Evolutionary conservation across 2,888 invertebrate genomes (phyloP).

Genomic region (Andrena bicolor): DNA sequence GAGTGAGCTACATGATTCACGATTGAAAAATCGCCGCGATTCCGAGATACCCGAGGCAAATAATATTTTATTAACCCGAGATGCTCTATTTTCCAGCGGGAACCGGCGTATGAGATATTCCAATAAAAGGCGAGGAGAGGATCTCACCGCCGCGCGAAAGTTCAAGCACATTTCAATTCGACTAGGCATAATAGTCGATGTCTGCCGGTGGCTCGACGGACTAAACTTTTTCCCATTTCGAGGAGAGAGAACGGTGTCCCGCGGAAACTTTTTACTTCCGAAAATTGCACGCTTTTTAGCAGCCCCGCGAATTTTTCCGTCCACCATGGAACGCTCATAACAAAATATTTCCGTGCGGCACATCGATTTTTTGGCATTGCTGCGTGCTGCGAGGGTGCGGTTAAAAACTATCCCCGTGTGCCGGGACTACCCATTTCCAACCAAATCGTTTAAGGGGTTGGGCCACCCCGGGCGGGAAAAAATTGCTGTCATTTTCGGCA

Average conservation of each 20-base stretch:
- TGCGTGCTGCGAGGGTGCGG: not conserved
- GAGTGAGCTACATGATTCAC: slow-evolving; percentile 17
- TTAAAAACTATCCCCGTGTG: too few species aligned
- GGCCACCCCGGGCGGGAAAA: too few species aligned
- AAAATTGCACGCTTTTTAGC: slow-evolving; percentile 34
- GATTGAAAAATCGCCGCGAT: slow-evolving; percentile 23
- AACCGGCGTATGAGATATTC: slow-evolving; percentile 29
- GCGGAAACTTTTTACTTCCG: slow-evolving; percentile 51
- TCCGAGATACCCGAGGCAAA: not conserved
- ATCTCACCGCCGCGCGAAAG: slow-evolving; percentile 15
- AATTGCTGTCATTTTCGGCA: too few species aligned
- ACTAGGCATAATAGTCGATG: slow-evolving; percentile 47
- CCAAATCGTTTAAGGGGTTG: too few species aligned
- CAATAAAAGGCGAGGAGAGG: slow-evolving; percentile 32
- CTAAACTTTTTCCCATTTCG: slow-evolving; percentile 37
- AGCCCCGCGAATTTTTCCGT: slow-evolving; percentile 31
- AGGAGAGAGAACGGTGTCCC: slow-evolving; percentile 1
- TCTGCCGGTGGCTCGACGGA: slow-evolving; percentile 15
- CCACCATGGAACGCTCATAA: slow-evolving; percentile 21
- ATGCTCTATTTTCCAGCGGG: slow-evolving; percentile 10
- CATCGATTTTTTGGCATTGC: slow-evolving; percentile 12
- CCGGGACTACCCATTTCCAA: too few species aligned
- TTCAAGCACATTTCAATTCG: slow-evolving; percentile 45
- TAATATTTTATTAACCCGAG: slow-evolving; percentile 38
- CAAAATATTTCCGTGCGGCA: not conserved